Evolutionary conservation across 2,888 invertebrate genomes (phyloP), one percentile per base, ranked within the genome.

Genomic region (Meghimatium bilineatum): DNA sequence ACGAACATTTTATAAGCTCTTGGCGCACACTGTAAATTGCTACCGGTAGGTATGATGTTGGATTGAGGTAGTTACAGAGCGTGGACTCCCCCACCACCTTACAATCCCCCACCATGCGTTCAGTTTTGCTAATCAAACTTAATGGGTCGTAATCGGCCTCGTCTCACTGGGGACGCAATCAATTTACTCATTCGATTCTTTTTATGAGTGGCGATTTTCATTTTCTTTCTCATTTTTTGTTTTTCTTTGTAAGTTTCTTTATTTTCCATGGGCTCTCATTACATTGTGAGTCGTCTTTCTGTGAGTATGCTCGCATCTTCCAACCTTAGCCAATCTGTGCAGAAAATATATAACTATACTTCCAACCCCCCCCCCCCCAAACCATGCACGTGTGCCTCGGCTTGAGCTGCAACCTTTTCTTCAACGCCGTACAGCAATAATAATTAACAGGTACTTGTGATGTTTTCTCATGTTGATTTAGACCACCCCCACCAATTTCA

Each of bases 151-250:
- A 72, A 72, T 72, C 72, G 72, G 72, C 72, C 72, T 72, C 44
- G 44, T n/a, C 72, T 72, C 72, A 72, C 72, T n/a, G 49, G 72
- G 72, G 72, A 72, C 72, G 72, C 72, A 72, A 72, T 72, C 72
- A 72, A 72, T 72, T 72, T 72, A 72, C 72, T 49, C 72, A 72
- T 72, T 72, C 72, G 72, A 72, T 72, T 72, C 72, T 72, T 72
- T 49, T 72, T 38, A n/a, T 38, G 34, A 49, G 72, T 49, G 72
- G 72, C 72, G 72, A 72, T 72, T 72, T 72, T 49, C 72, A 12
- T 72, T 72, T 29, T 49, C 49, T 49, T 12, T 72, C 29, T 72
- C n/a, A n/a, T 44, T 29, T 72, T n/a, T 72, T 72, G 23, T 44
- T n/a, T n/a, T 20, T 44, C 72, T 72, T 72, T 72, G 72, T 72